phyloP scores from a whole-genome alignment of 2,888 invertebrate species.

The Actias luna region DNA sequence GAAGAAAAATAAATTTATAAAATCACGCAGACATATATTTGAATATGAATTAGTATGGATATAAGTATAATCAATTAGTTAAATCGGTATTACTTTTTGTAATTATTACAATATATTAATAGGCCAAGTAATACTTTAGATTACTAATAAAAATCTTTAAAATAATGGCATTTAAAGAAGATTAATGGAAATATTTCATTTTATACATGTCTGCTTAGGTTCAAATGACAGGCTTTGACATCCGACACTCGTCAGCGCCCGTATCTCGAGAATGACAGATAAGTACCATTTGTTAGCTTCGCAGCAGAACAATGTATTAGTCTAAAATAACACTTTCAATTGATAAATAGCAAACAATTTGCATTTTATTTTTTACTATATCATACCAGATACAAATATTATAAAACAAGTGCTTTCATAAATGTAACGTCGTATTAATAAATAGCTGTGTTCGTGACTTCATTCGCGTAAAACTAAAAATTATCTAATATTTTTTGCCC shows the following conservation, averaged over 20 bases:
- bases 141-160: not conserved
- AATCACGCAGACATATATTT: no score
- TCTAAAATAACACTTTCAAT: constrained; percentile 19
- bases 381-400: not conserved
- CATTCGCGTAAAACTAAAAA: no score
- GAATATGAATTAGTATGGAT: no score
- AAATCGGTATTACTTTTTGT: not conserved
- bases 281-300: constrained; percentile 60
- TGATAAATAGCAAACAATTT: not conserved
- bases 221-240: constrained; percentile 61
- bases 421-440: not conserved
- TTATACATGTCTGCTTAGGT: constrained; percentile 39
- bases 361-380: not conserved
- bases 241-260: constrained; percentile 57
- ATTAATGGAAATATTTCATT: not conserved
- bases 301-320: constrained; percentile 41
- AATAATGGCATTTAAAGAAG: not conserved
- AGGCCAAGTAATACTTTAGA: not conserved
- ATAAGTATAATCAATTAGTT: no score
- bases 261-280: constrained; percentile 61
- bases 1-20: no score
- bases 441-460: no score
- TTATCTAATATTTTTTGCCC: no score
- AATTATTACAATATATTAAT: not conserved
- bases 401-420: no score